Evolutionary conservation across 2,888 invertebrate genomes (phyloP).

Genomic region (Nomada goodeniana): DNA sequence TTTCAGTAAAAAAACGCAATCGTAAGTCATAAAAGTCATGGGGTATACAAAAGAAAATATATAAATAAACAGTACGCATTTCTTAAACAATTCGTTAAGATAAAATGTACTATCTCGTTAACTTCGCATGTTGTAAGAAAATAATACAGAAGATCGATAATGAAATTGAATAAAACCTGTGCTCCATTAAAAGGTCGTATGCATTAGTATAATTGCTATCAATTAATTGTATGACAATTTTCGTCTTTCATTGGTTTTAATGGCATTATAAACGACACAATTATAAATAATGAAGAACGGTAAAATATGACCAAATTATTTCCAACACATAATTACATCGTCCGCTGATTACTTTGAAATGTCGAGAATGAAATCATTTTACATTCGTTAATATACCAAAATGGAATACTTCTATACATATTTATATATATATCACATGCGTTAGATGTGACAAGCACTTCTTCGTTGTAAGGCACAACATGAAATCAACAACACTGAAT

Average conservation of each 20-base stretch:
- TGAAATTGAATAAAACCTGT: constrained; percentile 29
- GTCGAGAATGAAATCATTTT: constrained; percentile 27
- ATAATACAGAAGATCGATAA: background rate
- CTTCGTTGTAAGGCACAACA: constrained; percentile 13
- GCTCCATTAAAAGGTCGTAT: constrained; percentile 25
- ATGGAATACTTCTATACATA: constrained; percentile 2
- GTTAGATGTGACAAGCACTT: constrained; percentile 8
- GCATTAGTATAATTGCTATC: constrained; percentile 12
- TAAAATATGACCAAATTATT: background rate
- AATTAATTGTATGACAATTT: constrained; percentile 11
- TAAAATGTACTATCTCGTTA: background rate
- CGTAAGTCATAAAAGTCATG: background rate
- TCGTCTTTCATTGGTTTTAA: background rate
- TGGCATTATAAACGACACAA: constrained; percentile 14
- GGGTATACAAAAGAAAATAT: background rate
- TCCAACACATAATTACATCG: background rate
- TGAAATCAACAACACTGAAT: constrained; percentile 44
- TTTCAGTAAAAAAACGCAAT: constrained; percentile 14
- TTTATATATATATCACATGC: constrained; percentile 31
- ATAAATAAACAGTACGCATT: background rate
- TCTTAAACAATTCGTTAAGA: background rate
- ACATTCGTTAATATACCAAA: constrained; percentile 16
- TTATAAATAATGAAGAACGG: constrained; percentile 12
- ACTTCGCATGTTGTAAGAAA: background rate
- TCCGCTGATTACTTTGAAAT: background rate